Conservation (phyloP, 2,113 vertebrate species). For the Rhynchomys soricoides region DNA sequence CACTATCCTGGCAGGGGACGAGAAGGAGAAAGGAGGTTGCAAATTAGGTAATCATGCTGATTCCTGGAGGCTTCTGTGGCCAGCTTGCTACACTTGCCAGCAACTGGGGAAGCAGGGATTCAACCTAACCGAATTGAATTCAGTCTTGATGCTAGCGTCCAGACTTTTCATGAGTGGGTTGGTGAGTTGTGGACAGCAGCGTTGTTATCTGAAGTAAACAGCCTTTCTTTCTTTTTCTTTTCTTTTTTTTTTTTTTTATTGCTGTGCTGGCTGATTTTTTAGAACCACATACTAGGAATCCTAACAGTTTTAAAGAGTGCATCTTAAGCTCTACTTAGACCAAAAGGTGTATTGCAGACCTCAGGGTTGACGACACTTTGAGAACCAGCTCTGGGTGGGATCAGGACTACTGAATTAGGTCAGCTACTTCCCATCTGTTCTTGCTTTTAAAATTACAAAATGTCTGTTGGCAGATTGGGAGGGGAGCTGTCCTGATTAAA, state of each 20-base stretch:
- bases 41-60: conserved; percentile 35
- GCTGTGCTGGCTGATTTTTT: not conserved
- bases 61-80: not conserved
- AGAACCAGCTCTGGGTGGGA: conserved; percentile 36
- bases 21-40: conserved; percentile 25
- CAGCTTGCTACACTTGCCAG: not conserved
- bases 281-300: not conserved
- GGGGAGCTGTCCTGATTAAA: not conserved
- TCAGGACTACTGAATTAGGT: not conserved
- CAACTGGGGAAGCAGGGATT: not conserved
- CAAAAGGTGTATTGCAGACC: not conserved
- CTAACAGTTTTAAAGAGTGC: not conserved
- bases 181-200: conserved; percentile 3
- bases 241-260: not conserved
- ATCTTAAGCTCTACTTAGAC: conserved; percentile 5
- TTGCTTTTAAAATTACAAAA: not conserved
- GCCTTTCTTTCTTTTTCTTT: not conserved
- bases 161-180: not conserved
- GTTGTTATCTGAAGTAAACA: conserved; percentile 26
- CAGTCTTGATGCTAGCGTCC: not conserved
- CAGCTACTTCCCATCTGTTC: not conserved
- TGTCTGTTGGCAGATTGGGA: not conserved
- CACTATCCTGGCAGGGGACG: not conserved
- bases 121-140: conserved; percentile 18
- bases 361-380: not conserved